Evolutionary conservation across 2,797 vertebrate species (phyloP).

Genomic region (Natrix natrix): DNA sequence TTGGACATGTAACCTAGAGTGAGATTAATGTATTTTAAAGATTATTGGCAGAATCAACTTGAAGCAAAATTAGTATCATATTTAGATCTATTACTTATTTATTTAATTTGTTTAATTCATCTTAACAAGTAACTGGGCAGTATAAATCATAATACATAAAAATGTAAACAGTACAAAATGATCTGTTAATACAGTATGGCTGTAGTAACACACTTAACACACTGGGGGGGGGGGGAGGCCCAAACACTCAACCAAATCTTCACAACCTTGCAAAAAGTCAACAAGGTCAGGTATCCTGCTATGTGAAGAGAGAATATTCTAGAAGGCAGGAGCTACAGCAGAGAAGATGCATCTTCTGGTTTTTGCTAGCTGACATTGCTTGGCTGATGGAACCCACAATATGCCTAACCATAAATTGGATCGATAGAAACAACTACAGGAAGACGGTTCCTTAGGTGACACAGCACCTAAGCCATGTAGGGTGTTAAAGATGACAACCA

Average conservation of each 20-base stretch:
- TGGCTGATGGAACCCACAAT: not conserved
- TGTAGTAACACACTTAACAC: not conserved
- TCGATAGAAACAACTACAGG: not conserved
- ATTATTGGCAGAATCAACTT: not conserved
- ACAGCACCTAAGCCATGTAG: not conserved
- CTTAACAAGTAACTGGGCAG: not conserved
- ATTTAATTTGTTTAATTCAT: too few relatives aligned
- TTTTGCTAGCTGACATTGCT: not conserved
- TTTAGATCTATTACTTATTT: not conserved
- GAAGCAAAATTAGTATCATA: conserved; percentile 14
- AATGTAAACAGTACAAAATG: not conserved
- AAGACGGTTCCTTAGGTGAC: not conserved
- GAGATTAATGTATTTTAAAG: conserved; percentile 1
- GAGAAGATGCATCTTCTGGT: not conserved
- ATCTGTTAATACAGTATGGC: not conserved
- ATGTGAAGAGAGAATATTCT: not conserved
- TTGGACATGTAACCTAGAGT: not conserved
- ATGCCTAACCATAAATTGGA: not conserved
- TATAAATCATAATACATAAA: not conserved
- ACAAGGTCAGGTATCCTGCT: not conserved
- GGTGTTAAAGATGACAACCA: not conserved
- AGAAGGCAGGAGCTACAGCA: not conserved
- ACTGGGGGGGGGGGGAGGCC: fast-evolving
- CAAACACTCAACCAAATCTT: not conserved
- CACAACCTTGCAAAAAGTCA: not conserved